A percentile compares a stretch with the other conserved stretches of the same genome.
phyloP scores from a whole-genome alignment of 2,888 invertebrate genomes.

The Cerceris ruficornis region DNA sequence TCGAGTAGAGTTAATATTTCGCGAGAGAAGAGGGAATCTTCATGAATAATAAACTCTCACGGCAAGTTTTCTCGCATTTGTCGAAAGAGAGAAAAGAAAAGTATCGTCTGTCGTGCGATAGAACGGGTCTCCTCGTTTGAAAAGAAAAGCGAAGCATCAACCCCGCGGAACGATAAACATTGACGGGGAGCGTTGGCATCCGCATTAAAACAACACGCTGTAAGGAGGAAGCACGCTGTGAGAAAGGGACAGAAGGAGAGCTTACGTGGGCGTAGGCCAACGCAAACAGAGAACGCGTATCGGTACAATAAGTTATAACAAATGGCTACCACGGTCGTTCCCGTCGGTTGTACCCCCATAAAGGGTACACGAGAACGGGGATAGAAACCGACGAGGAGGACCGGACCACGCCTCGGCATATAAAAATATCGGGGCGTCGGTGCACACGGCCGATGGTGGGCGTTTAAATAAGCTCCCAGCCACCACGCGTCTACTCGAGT shows the following conservation, averaged over 20 bases:
- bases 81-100: too few species aligned
- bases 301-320: conserved; percentile 70
- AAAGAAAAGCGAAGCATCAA: conserved; percentile 27
- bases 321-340: conserved; percentile 65
- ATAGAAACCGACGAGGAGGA: conserved; percentile 12
- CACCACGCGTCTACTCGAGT: conserved; percentile 41
- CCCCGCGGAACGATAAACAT: conserved; percentile 37
- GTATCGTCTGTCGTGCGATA: neutral
- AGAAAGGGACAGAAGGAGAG: conserved; percentile 1
- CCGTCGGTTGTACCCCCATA: conserved; percentile 16
- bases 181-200: conserved; percentile 23
- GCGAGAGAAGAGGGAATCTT: too few species aligned
- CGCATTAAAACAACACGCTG: conserved; percentile 24
- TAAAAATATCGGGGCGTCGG: conserved; percentile 66
- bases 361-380: conserved; percentile 10
- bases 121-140: neutral
- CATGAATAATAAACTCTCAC: too few species aligned
- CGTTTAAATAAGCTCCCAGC: conserved; percentile 65
- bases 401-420: conserved; percentile 67
- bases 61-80: too few species aligned
- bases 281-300: conserved; percentile 65
- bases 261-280: conserved; percentile 61
- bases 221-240: neutral
- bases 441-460: conserved; percentile 58
- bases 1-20: too few species aligned